phyloP scores from a whole-genome alignment of 2,888 invertebrate species.

The Acronicta aceris region DNA sequence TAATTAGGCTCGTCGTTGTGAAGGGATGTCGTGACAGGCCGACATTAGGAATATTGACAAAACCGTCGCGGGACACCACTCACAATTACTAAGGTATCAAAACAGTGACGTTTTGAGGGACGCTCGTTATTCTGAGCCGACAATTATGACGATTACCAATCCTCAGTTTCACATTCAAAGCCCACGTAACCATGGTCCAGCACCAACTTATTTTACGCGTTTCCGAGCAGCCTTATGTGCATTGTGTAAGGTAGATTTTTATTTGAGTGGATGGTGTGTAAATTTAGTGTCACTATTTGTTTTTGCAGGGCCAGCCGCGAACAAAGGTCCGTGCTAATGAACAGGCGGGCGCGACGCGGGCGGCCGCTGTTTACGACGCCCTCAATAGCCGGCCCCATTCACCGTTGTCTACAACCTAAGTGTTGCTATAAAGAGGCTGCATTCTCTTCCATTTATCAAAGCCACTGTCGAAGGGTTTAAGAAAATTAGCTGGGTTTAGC shows the following conservation, averaged over 20 bases:
- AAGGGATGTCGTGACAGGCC: not conserved
- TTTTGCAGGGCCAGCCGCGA: constrained; percentile 55
- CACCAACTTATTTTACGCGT: constrained; percentile 15
- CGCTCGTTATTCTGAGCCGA: constrained; percentile 45
- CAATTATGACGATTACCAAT: constrained; percentile 63
- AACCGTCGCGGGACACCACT: constrained; percentile 11
- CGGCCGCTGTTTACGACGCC: constrained; percentile 58
- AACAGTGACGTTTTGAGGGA: constrained; percentile 27
- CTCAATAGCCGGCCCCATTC: constrained; percentile 60
- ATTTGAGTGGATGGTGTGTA: not conserved
- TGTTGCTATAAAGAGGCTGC: constrained; percentile 63
- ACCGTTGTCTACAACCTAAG: constrained; percentile 60
- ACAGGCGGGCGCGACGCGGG: constrained; percentile 52
- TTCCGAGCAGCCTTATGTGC: not conserved
- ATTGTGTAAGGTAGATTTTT: constrained; percentile 14
- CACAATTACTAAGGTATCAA: constrained; percentile 19
- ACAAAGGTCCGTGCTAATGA: constrained; percentile 70
- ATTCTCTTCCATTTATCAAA: constrained; percentile 61
- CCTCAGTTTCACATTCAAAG: constrained; percentile 53
- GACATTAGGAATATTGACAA: constrained; percentile 3
- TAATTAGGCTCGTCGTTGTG: not conserved
- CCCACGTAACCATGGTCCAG: constrained; percentile 33
- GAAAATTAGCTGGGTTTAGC: constrained; percentile 52
- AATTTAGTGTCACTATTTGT: constrained; percentile 54
- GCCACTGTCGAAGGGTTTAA: constrained; percentile 51